Evolutionary conservation across 2,888 invertebrate genomes (phyloP).

Genomic region (Diogma glabrata): DNA sequence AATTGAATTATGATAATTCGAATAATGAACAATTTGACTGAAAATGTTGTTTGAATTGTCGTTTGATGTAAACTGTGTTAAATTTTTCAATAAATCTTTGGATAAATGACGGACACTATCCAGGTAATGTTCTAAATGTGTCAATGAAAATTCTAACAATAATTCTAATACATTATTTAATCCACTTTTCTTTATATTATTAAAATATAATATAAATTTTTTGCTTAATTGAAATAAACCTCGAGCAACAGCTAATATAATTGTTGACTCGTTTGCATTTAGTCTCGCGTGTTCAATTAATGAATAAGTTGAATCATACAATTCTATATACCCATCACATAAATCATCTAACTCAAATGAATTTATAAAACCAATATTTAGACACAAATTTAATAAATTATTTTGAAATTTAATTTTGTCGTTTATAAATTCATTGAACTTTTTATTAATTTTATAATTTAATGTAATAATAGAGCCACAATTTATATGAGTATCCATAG

Average conservation of each 20-base stretch:
- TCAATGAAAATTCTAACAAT: neutral
- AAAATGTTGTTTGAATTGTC: neutral
- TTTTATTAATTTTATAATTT: constrained; percentile 34
- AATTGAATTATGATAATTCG: neutral
- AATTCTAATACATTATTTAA: neutral
- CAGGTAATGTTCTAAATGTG: constrained; percentile 45
- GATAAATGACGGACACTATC: constrained; percentile 52
- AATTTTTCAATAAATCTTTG: constrained; percentile 39
- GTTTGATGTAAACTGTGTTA: neutral
- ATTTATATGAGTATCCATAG: constrained; percentile 54
- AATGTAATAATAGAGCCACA: constrained; percentile 45
- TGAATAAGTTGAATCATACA: constrained; percentile 23
- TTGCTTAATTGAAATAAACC: constrained; percentile 25
- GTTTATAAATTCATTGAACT: neutral
- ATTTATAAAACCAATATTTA: constrained; percentile 28
- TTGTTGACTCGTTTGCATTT: constrained; percentile 24
- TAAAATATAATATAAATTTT: constrained; percentile 4
- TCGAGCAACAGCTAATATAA: constrained; percentile 28
- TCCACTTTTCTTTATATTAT: neutral
- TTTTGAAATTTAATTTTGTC: constrained; percentile 13
- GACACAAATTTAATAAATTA: constrained; percentile 22
- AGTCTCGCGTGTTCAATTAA: constrained; percentile 22
- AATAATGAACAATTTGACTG: neutral
- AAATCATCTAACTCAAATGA: constrained; percentile 26
- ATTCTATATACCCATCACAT: constrained; percentile 15